phyloP scores from a whole-genome alignment of 2,888 invertebrate genomes.

The Polylopha cassiicola region DNA sequence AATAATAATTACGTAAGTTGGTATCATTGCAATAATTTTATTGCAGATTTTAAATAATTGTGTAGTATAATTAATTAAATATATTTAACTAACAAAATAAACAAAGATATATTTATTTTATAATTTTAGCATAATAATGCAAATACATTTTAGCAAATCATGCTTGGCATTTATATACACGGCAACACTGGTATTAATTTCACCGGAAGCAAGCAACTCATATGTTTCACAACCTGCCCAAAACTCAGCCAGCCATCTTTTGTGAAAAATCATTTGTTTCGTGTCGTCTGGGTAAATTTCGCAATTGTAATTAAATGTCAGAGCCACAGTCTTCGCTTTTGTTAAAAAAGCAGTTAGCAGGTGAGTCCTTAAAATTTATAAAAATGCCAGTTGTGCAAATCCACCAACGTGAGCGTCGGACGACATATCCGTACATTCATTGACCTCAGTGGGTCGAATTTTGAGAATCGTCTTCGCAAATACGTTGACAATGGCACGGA shows the following conservation, averaged over 20 bases:
- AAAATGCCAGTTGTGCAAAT: slow-evolving; percentile 41
- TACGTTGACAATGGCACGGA: slow-evolving; percentile 4
- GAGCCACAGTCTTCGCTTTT: slow-evolving; percentile 96
- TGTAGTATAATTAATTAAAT: too few species aligned
- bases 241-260: slow-evolving; percentile 84
- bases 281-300: slow-evolving; percentile 85
- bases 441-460: slow-evolving; percentile 74
- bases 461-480: slow-evolving; percentile 37
- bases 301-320: slow-evolving; percentile 93
- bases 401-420: slow-evolving; percentile 50
- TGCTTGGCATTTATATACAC: slow-evolving; percentile 23
- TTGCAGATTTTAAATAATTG: too few species aligned
- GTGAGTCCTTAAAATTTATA: slow-evolving; percentile 74
- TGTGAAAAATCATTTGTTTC: slow-evolving; percentile 84
- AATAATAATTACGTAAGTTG: too few species aligned
- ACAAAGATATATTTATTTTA: neutral
- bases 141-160: neutral
- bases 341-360: slow-evolving; percentile 97
- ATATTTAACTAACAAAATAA: too few species aligned
- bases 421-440: slow-evolving; percentile 63
- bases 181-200: slow-evolving; percentile 41
- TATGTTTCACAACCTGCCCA: slow-evolving; percentile 75
- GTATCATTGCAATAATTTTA: too few species aligned
- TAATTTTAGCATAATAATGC: neutral
- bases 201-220: slow-evolving; percentile 71